Conservation (phyloP, 2,113 vertebrate species). For the Clarias gariepinus region DNA sequence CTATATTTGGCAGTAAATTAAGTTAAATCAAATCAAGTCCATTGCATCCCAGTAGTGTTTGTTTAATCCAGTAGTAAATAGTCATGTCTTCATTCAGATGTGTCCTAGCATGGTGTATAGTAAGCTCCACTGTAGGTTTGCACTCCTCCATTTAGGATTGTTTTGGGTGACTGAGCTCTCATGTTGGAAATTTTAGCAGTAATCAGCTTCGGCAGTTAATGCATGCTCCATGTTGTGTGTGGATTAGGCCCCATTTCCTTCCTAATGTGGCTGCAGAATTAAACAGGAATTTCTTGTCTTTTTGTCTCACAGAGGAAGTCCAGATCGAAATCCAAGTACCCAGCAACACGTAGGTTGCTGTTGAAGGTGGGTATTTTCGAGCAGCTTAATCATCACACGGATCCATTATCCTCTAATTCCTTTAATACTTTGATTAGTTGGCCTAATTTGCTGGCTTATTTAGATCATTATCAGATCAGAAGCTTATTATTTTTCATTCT, state of each 20-base stretch:
- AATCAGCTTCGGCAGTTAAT: conserved; percentile 45
- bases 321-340: conserved; percentile 54
- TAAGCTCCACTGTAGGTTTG: conserved; percentile 33
- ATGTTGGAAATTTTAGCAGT: conserved; percentile 30
- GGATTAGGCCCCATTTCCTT: conserved; percentile 33
- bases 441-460: background rate
- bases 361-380: conserved; percentile 55
- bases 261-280: conserved; percentile 25
- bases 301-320: conserved; percentile 43
- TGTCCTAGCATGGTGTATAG: conserved; percentile 33
- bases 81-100: background rate
- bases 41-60: conserved; percentile 47
- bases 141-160: conserved; percentile 7
- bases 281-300: conserved; percentile 32
- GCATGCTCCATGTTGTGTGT: conserved; percentile 37
- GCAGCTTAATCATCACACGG: background rate
- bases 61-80: conserved; percentile 44
- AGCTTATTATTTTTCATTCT: background rate
- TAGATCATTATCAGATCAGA: conserved; percentile 6
- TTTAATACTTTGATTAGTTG: conserved; percentile 8
- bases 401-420: conserved; percentile 14
- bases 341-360: conserved; percentile 61
- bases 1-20: conserved; percentile 15
- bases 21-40: background rate
- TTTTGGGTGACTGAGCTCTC: conserved; percentile 35